Evolutionary conservation across 2,888 invertebrate genomes (phyloP), one percentile per base, ranked within the genome.

Genomic region (Athripsodes cinereus): DNA sequence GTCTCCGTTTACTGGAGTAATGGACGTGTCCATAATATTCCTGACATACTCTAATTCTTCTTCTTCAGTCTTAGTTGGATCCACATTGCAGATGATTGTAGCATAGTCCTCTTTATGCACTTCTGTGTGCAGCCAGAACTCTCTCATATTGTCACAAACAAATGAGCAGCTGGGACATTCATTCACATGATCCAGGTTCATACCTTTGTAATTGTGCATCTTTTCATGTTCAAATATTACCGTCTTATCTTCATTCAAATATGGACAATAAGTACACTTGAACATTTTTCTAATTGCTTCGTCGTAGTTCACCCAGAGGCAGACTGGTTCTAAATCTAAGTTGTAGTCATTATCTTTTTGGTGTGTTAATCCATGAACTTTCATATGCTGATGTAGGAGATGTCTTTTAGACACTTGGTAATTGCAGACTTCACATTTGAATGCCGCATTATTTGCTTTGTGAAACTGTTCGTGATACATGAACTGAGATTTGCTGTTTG

Each of bases 401-500:
- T 92, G 88, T 63, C 86, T 78, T 68, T 88, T 88, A 56, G 87
- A 88, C 8, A 91, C 91, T 68, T 90, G 90, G 69, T 91, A 92
- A 64, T 87, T 86, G 71, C 93, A 94, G 65, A 85, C 79, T 20
- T 82, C 83, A 69, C 94, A 94, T 70, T 89, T 89, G 72, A 87
- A 89, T n/a, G 85, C 85, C 0, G 87, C 85, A 48, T 84, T 83
- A 54, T 85, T 81, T 0, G 86, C 84, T 40, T 86, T 79, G 69
- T 94, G 94, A 69, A 92, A 88, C 68, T 92, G 91, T 68, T 90
- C 90, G 69, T 93, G 93, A 69, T 92, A 91, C 69, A 88, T 82
- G 72, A 85, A 91, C 71, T 92, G 92, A 22, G 90, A 90, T 71
- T 90, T 90, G 70, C 89, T 90, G 69, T 91, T 90, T 40, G 90